phyloP scores from a whole-genome alignment of 2,888 invertebrate species.

The Embidobia sp. region DNA sequence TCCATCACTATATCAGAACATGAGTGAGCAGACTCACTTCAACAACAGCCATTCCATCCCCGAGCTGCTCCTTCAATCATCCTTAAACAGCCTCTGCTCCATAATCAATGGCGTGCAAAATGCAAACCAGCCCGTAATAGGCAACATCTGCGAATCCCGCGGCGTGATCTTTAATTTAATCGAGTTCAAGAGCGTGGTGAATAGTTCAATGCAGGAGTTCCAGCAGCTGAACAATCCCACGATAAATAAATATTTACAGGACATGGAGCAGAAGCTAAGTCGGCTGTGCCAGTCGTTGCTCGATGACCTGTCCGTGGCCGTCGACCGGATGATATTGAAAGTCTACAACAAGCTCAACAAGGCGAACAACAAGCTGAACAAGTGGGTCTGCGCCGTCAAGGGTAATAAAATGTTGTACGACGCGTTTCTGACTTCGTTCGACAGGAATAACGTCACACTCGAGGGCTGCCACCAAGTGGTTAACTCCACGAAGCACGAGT shows the following conservation, averaged over 20 bases:
- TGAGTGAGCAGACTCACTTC: not conserved
- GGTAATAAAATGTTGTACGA: conserved; percentile 35
- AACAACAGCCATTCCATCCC: conserved; percentile 17
- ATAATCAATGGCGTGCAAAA: conserved; percentile 28
- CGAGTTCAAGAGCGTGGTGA: conserved; percentile 40
- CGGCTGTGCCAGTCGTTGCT: conserved; percentile 39
- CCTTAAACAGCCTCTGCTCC: conserved; percentile 42
- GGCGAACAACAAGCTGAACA: conserved; percentile 47
- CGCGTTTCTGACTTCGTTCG: conserved; percentile 35
- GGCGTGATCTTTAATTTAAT: conserved; percentile 39
- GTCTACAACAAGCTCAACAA: conserved; percentile 48
- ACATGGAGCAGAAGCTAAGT: conserved; percentile 40
- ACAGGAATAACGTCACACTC: conserved; percentile 37
- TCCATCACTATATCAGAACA: not conserved
- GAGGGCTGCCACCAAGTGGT: conserved; percentile 28
- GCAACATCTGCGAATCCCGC: conserved; percentile 44
- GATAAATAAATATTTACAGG: conserved; percentile 29
- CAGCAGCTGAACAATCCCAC: conserved; percentile 35
- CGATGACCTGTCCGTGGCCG: conserved; percentile 36
- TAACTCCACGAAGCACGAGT: conserved; percentile 14
- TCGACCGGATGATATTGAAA: conserved; percentile 45
- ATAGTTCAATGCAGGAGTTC: conserved; percentile 31
- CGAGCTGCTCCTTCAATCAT: conserved; percentile 28
- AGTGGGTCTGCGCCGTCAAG: conserved; percentile 45
- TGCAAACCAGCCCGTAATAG: conserved; percentile 28